Evolutionary conservation across 2,797 vertebrate species (phyloP).

Genomic region (Melanotaenia nigrans): DNA sequence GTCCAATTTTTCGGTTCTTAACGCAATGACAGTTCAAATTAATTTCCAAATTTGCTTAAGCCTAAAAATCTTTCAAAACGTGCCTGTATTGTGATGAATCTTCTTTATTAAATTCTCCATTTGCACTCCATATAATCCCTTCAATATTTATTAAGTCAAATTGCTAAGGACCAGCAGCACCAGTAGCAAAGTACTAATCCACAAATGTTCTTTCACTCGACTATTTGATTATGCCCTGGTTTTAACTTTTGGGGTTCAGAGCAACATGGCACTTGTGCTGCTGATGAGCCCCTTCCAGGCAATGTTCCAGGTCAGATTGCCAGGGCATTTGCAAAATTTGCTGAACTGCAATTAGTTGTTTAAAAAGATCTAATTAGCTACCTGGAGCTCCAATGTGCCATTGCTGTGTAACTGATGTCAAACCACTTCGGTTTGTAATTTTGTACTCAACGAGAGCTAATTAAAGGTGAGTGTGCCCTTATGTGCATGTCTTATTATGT

Average conservation of each 20-base stretch:
- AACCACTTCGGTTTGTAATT: slow-evolving; percentile 55
- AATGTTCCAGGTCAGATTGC: background rate
- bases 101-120: background rate
- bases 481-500: slow-evolving; percentile 25
- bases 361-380: slow-evolving; percentile 35
- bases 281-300: background rate
- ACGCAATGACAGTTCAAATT: background rate
- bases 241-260: background rate
- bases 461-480: slow-evolving; percentile 56
- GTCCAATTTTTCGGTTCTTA: background rate
- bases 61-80: background rate
- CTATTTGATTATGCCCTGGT: background rate
- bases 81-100: background rate
- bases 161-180: background rate
- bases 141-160: background rate
- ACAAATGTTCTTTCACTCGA: background rate
- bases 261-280: slow-evolving; percentile 3
- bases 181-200: background rate
- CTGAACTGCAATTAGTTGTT: slow-evolving; percentile 6
- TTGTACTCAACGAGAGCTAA: slow-evolving; percentile 62
- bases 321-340: slow-evolving; percentile 12
- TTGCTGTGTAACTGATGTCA: slow-evolving; percentile 56
- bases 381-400: slow-evolving; percentile 22
- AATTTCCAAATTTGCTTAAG: background rate
- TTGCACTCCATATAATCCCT: background rate